These are phyloP conservation scores for Drepanosiphum platanoidis DNA, from an alignment of 2,888 invertebrate genomes.

Conservation along the genomic window DNA sequence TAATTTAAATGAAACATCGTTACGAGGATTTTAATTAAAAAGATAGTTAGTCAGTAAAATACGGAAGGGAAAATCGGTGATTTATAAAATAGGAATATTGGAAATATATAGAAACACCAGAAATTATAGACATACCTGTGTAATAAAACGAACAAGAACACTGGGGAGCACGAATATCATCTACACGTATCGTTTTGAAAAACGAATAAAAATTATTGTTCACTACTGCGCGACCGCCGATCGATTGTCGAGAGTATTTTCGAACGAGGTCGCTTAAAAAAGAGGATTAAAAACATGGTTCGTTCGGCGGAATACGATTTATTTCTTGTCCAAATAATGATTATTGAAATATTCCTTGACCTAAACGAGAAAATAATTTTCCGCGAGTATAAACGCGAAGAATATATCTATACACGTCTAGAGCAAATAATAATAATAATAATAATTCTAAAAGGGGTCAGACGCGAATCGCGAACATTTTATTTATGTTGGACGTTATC, in stretches of 20 bases:
- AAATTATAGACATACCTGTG: no score
- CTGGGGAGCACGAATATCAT: no score
- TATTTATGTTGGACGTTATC: slow-evolving; percentile 21
- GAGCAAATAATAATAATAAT: not conserved
- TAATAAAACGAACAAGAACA: not conserved
- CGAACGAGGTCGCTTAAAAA: not conserved
- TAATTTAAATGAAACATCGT: not conserved
- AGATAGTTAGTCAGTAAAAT: no score
- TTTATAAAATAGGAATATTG: slow-evolving; percentile 17
- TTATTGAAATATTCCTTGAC: not conserved
- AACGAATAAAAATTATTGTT: not conserved
- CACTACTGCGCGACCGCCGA: not conserved
- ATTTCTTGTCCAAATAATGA: not conserved
- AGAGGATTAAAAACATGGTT: not conserved
- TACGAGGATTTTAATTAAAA: slow-evolving; percentile 26
- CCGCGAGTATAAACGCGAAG: no score
- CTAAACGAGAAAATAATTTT: not conserved
- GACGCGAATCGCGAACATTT: not conserved
- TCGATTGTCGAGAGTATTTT: not conserved
- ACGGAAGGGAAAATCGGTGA: not conserved
- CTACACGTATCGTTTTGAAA: no score
- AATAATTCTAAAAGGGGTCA: not conserved
- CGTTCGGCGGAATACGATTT: not conserved
- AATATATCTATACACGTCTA: not conserved
- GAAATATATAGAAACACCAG: not conserved